Evolutionary conservation across 2,113 vertebrate genomes (phyloP).

Genomic region (Phaethornis superciliosus): DNA sequence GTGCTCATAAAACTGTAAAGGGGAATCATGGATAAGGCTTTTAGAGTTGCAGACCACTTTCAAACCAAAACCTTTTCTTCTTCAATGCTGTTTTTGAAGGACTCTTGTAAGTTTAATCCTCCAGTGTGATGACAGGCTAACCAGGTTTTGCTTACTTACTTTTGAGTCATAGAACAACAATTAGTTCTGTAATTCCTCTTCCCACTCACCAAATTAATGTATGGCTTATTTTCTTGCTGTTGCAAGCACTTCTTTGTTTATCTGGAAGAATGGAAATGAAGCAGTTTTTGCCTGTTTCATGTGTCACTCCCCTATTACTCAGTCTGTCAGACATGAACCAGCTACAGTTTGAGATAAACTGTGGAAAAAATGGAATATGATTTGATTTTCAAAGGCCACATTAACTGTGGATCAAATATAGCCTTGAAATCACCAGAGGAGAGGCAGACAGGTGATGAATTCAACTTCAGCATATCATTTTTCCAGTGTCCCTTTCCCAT

Average conservation of each 20-base stretch:
- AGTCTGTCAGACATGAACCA: constrained; percentile 14
- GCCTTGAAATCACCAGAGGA: background rate
- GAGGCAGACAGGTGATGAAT: background rate
- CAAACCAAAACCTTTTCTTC: constrained; percentile 28
- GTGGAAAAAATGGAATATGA: background rate
- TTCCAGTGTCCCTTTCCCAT: background rate
- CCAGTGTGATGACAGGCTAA: constrained; percentile 13
- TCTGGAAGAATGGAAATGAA: constrained; percentile 23
- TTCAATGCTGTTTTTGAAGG: constrained; percentile 21
- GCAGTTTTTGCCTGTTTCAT: constrained; percentile 13
- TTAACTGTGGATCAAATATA: constrained; percentile 16
- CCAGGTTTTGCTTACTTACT: constrained; percentile 45
- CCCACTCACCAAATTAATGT: constrained; percentile 44
- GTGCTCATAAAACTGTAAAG: constrained; percentile 39
- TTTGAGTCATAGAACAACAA: constrained; percentile 36
- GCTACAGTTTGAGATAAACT: constrained; percentile 14
- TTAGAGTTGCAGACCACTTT: constrained; percentile 48
- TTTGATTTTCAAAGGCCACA: constrained; percentile 31
- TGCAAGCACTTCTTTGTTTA: constrained; percentile 47
- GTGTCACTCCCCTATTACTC: background rate
- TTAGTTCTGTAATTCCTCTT: constrained; percentile 44
- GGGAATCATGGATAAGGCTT: constrained; percentile 37
- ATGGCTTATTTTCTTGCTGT: constrained; percentile 43
- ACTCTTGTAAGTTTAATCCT: constrained; percentile 45
- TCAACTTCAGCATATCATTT: background rate